Conservation (phyloP, 1,140 invertebrate genomes). For the Neodiprion lecontei region DNA sequence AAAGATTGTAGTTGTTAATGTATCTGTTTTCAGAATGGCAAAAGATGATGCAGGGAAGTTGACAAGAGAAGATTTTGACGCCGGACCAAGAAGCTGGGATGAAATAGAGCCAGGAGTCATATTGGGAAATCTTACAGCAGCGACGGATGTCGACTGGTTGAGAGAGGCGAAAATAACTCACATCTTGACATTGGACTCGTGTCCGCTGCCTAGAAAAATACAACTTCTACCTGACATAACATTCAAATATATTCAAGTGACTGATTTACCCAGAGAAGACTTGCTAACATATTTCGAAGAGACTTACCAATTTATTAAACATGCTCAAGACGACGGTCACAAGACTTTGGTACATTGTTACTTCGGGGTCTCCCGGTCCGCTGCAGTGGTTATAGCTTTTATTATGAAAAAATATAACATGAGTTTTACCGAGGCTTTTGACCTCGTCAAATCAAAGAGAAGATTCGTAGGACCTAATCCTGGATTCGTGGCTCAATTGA, state of each 20-base stretch:
- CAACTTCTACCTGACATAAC: conserved; percentile 70
- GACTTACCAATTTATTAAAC: conserved; percentile 75
- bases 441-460: conserved; percentile 70
- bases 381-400: conserved; percentile 82
- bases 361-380: conserved; percentile 86
- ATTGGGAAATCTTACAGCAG: conserved; percentile 80
- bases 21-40: conserved; percentile 38
- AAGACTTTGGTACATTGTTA: conserved; percentile 84
- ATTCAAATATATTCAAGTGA: conserved; percentile 80
- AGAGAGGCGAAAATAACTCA: conserved; percentile 73
- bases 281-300: conserved; percentile 79
- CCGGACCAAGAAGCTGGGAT: conserved; percentile 71
- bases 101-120: conserved; percentile 75
- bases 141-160: conserved; percentile 74
- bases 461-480: conserved; percentile 73
- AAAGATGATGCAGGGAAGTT: conserved; percentile 36
- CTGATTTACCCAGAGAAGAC: conserved; percentile 83
- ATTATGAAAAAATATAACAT: conserved; percentile 83
- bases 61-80: conserved; percentile 64
- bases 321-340: conserved; percentile 63
- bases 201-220: conserved; percentile 78
- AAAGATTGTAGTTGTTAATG: too few species aligned
- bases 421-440: conserved; percentile 74
- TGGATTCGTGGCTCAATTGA: conserved; percentile 79
- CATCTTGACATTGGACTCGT: conserved; percentile 83